Evolutionary conservation across 2,113 vertebrate genomes (phyloP).

Genomic region (Stercorarius parasiticus): DNA sequence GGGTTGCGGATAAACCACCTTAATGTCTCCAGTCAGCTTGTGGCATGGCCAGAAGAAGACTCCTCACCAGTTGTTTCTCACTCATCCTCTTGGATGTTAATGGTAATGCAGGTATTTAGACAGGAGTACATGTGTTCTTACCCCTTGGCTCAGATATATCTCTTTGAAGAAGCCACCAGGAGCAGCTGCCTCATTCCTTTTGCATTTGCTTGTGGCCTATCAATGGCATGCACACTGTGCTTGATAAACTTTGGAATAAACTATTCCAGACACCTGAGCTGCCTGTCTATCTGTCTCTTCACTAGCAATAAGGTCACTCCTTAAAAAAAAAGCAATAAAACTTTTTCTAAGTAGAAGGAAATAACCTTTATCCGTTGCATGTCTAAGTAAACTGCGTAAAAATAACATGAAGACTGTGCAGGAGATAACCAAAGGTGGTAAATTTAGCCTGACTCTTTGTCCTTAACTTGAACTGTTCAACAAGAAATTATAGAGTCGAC

Average conservation of each 20-base stretch:
- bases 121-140: not conserved
- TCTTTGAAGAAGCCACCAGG: not conserved
- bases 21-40: not conserved
- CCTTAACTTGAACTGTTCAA: constrained; percentile 20
- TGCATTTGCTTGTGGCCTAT: not conserved
- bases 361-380: constrained; percentile 27
- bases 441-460: constrained; percentile 10
- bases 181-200: not conserved
- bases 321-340: not conserved
- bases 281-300: not conserved
- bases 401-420: not conserved
- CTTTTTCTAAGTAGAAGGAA: not conserved
- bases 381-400: not conserved
- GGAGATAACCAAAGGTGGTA: not conserved
- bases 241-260: not conserved
- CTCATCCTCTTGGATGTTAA: not conserved
- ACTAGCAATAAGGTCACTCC: not conserved
- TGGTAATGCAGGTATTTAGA: not conserved
- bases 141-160: not conserved
- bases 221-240: accelerated
- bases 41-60: not conserved
- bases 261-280: not conserved
- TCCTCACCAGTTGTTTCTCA: not conserved
- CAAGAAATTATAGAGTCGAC: not conserved
- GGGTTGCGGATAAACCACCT: not conserved